phyloP scores from a whole-genome alignment of 2,888 invertebrate genomes.

The Petrolisthes cinctipes region DNA sequence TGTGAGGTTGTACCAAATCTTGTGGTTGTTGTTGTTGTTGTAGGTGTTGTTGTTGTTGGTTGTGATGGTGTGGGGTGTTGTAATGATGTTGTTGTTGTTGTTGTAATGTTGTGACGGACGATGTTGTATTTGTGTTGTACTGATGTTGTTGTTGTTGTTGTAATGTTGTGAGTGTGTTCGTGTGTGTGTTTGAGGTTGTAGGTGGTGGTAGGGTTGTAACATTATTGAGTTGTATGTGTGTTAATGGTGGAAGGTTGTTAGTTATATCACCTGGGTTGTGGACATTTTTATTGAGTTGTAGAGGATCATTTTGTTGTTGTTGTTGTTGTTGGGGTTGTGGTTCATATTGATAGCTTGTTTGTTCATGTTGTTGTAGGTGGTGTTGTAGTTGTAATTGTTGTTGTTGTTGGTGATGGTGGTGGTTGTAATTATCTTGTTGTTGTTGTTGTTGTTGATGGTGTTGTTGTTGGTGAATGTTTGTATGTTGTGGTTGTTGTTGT shows the following conservation, averaged over 20 bases:
- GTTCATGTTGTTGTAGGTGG: too few relatives aligned
- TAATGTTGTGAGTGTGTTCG: constrained; percentile 40
- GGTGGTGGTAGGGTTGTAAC: constrained; percentile 25
- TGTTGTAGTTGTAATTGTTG: too few relatives aligned
- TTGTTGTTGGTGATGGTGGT: too few relatives aligned
- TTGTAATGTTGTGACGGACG: constrained; percentile 43
- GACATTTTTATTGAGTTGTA: constrained; percentile 14
- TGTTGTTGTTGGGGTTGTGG: constrained; percentile 27
- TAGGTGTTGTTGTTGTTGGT: constrained; percentile 21
- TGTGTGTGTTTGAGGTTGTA: constrained; percentile 42
- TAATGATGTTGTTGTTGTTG: constrained; percentile 25
- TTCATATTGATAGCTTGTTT: neutral
- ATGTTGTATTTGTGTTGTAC: constrained; percentile 20
- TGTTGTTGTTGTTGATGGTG: too few relatives aligned
- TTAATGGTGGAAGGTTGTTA: neutral
- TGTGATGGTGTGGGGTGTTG: constrained; percentile 41
- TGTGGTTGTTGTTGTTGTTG: constrained; percentile 23
- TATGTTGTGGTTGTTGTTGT: too few relatives aligned
- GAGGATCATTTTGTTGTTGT: neutral
- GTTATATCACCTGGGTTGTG: constrained; percentile 14
- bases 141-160: constrained; percentile 10
- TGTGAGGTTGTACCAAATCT: constrained; percentile 50
- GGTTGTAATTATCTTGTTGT: too few relatives aligned
- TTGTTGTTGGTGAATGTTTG: too few relatives aligned
- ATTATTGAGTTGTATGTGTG: neutral